These are phyloP conservation scores for Ophion ellenae DNA, from an alignment of 2,888 invertebrate species.

Conservation along the genomic window DNA sequence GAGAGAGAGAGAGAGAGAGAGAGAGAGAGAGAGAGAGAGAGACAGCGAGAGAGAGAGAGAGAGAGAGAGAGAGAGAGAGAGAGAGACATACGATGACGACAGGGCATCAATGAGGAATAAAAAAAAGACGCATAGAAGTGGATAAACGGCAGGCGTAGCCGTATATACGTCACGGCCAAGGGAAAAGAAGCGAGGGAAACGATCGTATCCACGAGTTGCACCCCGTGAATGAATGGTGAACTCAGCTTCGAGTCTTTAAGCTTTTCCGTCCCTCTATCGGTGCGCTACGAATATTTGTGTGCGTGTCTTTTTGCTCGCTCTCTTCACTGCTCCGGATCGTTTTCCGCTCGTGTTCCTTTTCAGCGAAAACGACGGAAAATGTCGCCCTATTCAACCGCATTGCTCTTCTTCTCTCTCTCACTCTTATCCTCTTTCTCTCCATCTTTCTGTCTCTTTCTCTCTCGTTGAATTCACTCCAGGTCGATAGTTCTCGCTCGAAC, in stretches of 20 bases:
- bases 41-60: not conserved
- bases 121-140: constrained; percentile 40
- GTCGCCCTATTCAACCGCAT: constrained; percentile 61
- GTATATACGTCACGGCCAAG: constrained; percentile 15
- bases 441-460: not conserved
- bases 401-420: constrained; percentile 7
- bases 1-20: no score
- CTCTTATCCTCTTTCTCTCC: not conserved
- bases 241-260: constrained; percentile 40
- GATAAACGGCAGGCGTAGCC: constrained; percentile 31
- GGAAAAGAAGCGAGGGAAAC: constrained; percentile 35
- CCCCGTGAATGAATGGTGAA: constrained; percentile 50
- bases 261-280: constrained; percentile 29
- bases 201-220: constrained; percentile 50
- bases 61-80: no score
- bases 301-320: constrained; percentile 21
- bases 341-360: constrained; percentile 55
- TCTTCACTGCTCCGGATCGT: constrained; percentile 53
- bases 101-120: constrained; percentile 22
- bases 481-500: constrained; percentile 59
- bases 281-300: constrained; percentile 1
- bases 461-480: constrained; percentile 32
- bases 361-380: constrained; percentile 61
- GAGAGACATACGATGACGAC: constrained; percentile 15
- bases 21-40: no score